phyloP scores from a whole-genome alignment of 2,888 invertebrate species.

The Lithophane semibrunnea region DNA sequence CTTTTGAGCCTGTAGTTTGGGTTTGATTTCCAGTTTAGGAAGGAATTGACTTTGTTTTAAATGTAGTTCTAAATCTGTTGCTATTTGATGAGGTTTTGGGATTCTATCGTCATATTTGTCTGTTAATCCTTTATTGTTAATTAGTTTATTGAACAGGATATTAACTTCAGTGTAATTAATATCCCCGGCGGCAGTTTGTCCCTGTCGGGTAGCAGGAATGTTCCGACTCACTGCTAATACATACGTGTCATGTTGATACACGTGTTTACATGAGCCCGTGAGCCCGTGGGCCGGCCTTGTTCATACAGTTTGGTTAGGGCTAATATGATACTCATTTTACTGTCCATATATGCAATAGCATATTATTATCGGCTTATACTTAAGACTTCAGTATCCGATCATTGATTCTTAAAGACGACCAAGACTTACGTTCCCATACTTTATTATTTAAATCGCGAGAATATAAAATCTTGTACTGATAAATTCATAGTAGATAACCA shows the following conservation, averaged over 20 bases:
- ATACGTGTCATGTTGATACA: conserved; percentile 29
- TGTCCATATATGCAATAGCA: neutral
- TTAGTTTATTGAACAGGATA: neutral
- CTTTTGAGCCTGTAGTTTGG: neutral
- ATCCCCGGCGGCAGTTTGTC: conserved; percentile 20
- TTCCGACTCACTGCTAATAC: conserved; percentile 13
- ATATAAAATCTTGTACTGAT: no score
- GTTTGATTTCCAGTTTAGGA: neutral
- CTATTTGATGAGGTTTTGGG: neutral
- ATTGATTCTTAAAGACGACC: neutral
- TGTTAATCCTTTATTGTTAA: neutral
- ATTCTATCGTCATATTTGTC: neutral
- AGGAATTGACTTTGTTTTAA: neutral
- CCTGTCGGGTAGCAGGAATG: conserved; percentile 15
- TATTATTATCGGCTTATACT: no score
- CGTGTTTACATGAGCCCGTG: conserved; percentile 9
- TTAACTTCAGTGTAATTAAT: conserved; percentile 15
- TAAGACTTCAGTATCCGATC: neutral
- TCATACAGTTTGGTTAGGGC: neutral
- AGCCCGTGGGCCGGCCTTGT: neutral
- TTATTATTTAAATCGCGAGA: neutral
- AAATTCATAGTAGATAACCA: neutral
- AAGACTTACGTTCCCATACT: neutral
- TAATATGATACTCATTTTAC: neutral
- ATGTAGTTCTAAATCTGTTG: neutral